Evolutionary conservation across 2,113 vertebrate genomes (phyloP).

Genomic region (Candoia aspera): DNA sequence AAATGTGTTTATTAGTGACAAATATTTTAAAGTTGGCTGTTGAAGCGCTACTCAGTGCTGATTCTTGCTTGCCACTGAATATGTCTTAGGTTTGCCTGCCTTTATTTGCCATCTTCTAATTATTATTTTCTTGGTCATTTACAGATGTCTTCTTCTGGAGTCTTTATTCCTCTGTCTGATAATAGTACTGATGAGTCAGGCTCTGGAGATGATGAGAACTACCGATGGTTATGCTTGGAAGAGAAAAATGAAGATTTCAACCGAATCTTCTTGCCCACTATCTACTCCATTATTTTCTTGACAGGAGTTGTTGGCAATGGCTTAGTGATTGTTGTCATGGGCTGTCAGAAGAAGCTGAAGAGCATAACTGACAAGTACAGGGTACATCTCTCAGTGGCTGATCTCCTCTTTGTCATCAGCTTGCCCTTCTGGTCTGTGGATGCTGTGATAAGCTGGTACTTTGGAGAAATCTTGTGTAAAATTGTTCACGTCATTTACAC

Average conservation of each 20-base stretch:
- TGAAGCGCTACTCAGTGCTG: background rate
- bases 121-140: conserved; percentile 37
- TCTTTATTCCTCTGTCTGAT: conserved; percentile 68
- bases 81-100: background rate
- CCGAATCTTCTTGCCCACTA: conserved; percentile 86
- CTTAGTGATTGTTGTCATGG: conserved; percentile 94
- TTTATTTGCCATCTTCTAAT: conserved; percentile 12
- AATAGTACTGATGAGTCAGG: conserved; percentile 75
- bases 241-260: conserved; percentile 80
- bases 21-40: background rate
- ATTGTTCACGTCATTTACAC: conserved; percentile 95
- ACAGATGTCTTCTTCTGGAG: conserved; percentile 65
- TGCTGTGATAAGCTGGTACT: conserved; percentile 87
- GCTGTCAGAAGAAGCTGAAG: conserved; percentile 92
- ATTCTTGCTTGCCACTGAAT: background rate
- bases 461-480: conserved; percentile 87
- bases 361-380: conserved; percentile 98
- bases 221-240: conserved; percentile 75
- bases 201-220: conserved; percentile 76
- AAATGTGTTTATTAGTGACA: background rate
- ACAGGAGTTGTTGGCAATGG: conserved; percentile 92
- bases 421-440: conserved; percentile 98
- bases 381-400: conserved; percentile 93
- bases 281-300: conserved; percentile 92
- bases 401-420: conserved; percentile 92